These are phyloP conservation scores for Sarcophaga carnaria DNA, from an alignment of 2,888 invertebrate species.

Conservation along the genomic window DNA sequence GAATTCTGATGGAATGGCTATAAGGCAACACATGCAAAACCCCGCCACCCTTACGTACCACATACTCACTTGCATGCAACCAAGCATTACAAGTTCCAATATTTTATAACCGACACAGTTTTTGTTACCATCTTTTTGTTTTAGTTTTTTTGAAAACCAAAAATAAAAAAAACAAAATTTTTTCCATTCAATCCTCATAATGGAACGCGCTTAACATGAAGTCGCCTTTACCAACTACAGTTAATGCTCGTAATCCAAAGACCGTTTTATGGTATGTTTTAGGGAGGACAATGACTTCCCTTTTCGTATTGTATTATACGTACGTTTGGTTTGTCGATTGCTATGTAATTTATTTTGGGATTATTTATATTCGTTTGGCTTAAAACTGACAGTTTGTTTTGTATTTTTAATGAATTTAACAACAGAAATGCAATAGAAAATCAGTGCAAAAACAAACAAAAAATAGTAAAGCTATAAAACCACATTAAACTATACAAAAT, in stretches of 20 bases:
- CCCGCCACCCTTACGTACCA: too few relatives aligned
- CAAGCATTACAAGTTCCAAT: conserved; percentile 10
- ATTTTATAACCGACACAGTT: not conserved
- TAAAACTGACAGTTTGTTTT: conserved; percentile 61
- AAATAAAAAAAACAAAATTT: not conserved
- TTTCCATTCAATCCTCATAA: conserved; percentile 33
- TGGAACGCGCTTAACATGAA: conserved; percentile 26
- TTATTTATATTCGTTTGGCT: conserved; percentile 60
- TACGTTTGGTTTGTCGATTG: conserved; percentile 10
- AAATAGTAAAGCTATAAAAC: too few relatives aligned
- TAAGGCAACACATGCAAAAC: not conserved
- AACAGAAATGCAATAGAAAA: not conserved
- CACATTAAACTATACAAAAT: not conserved
- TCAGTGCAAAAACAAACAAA: too few relatives aligned
- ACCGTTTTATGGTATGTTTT: not conserved
- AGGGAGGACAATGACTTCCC: too few relatives aligned
- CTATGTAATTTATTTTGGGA: conserved; percentile 65
- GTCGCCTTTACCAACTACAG: not conserved
- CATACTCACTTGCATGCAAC: too few relatives aligned
- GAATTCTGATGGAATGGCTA: conserved; percentile 59
- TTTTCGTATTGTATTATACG: not conserved
- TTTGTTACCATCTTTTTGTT: too few relatives aligned
- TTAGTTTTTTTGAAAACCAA: too few relatives aligned
- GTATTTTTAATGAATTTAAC: conserved; percentile 54
- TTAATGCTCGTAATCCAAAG: not conserved